Base-by-base conservation (phyloP, 2,797 vertebrate species). In the Todus mexicanus region DNA sequence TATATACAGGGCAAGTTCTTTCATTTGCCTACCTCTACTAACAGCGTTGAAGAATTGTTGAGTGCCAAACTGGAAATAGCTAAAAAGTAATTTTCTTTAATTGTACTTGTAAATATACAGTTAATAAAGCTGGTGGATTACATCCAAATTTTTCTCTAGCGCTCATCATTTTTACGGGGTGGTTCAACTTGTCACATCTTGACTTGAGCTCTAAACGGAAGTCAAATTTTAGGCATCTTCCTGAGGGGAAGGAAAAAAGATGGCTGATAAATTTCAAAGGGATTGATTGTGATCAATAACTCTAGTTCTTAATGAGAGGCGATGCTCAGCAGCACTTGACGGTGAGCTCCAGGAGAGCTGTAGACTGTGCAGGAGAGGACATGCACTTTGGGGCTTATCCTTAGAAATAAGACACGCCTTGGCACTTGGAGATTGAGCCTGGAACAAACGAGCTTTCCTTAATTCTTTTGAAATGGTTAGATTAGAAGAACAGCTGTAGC, bases 201-300 rank as follows among this genome's bases (percentile, higher is more conserved):
- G 71, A 93, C 75, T 95, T 27, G 47, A 84, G 87, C 65, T 93
- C 84, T 76, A 93, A 87, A 86, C 63, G 76, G 93, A 97, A 90
- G 73, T 94, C 12, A 81, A 75, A 91, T 86, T 96, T 82, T 88
- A 54, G 38, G 57, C 82, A 31, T 68, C 59, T 84, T 95, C 91
- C 92, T 78, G 69, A 90, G 86, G 85, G 87, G 65, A 91, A 89
- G 71, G 61, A 61, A 87, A 76, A 90, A 88, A 95, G 94, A 93
- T 95, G 64, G 14, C 45, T 92, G 93, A 93, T 96, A 95, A 94
- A 89, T 92, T 94, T 95, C 79, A 94, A 92, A 95, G 82, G 25
- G 37, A 64, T 80, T 95, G 84, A 84, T 89, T 86, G 56, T 75
- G 47, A 80, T 94, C 78, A 66, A 75, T 96, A 90, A 71, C 65